Evolutionary conservation across 2,888 invertebrate genomes (phyloP).

Genomic region (Dryococelus australis): DNA sequence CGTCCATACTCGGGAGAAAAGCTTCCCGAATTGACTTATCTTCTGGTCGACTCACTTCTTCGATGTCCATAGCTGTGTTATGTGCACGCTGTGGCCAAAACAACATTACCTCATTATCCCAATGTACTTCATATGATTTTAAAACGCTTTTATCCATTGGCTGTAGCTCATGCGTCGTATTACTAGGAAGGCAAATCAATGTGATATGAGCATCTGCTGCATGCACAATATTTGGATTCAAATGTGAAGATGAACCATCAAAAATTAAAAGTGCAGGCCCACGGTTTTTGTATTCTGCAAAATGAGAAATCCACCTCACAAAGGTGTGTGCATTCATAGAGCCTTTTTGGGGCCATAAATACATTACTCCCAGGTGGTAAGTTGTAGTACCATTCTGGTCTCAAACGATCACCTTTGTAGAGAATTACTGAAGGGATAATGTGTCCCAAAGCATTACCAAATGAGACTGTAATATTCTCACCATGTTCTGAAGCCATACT

Average conservation of each 20-base stretch:
- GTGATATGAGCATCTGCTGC: conserved; percentile 6
- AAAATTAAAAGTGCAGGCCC: conserved; percentile 24
- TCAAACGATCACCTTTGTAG: conserved; percentile 47
- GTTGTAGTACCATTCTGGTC: conserved; percentile 12
- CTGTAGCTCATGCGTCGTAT: conserved; percentile 18
- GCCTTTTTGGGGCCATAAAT: not conserved
- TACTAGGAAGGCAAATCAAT: not conserved
- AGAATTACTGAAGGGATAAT: conserved; percentile 52
- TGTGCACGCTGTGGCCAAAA: not conserved
- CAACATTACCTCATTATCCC: conserved; percentile 20
- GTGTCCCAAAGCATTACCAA: conserved; percentile 52
- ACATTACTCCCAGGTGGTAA: conserved; percentile 3
- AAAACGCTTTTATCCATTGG: conserved; percentile 13
- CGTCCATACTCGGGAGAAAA: not conserved
- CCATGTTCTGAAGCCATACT: conserved; percentile 52
- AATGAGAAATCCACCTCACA: not conserved
- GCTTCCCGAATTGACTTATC: not conserved
- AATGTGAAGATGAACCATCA: conserved; percentile 6
- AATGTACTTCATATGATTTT: not conserved
- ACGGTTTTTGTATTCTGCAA: not conserved
- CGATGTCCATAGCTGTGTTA: not conserved
- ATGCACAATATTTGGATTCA: conserved; percentile 13
- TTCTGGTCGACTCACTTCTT: not conserved
- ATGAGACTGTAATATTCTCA: conserved; percentile 53
- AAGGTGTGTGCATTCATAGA: not conserved